Conservation (phyloP, 2,888 invertebrate genomes). For the Loripinus fragilis region DNA sequence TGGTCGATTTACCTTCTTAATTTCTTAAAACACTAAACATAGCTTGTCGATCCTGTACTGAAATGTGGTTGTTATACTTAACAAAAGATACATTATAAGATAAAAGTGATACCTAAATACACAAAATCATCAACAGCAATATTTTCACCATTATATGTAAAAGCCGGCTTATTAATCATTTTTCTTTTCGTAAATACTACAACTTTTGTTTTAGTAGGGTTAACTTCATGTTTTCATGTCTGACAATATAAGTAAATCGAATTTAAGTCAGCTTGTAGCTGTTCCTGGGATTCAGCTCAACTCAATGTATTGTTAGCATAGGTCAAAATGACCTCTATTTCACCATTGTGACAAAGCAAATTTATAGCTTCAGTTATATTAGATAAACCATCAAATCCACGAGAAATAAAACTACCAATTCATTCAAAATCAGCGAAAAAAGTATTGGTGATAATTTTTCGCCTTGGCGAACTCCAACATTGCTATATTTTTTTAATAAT, state of each 20-base stretch:
- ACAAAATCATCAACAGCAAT: slow-evolving; percentile 12
- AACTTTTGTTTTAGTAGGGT: no score
- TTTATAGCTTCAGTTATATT: no score
- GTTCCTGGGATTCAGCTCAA: neutral
- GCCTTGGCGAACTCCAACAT: neutral
- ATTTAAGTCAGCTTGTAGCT: slow-evolving; percentile 6
- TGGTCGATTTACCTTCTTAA: slow-evolving; percentile 1
- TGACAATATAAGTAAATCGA: neutral
- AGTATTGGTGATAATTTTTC: neutral
- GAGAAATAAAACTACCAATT: no score
- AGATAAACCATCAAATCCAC: no score
- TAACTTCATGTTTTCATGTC: neutral
- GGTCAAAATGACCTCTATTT: no score
- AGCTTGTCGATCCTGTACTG: slow-evolving; percentile 4
- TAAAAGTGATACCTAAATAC: slow-evolving; percentile 5
- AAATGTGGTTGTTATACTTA: neutral
- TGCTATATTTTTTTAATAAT: neutral
- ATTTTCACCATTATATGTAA: neutral
- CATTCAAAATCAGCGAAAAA: neutral
- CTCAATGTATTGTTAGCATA: neutral
- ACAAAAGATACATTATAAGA: neutral
- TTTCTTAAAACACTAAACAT: slow-evolving; percentile 17
- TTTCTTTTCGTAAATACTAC: neutral
- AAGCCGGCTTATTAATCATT: neutral
- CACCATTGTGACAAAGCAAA: no score